A percentile compares a stretch with the other conserved stretches of the same genome.
These are phyloP conservation scores for Xiphophorus hellerii DNA, from an alignment of 2,113 vertebrate genomes.

Conservation along the genomic window DNA sequence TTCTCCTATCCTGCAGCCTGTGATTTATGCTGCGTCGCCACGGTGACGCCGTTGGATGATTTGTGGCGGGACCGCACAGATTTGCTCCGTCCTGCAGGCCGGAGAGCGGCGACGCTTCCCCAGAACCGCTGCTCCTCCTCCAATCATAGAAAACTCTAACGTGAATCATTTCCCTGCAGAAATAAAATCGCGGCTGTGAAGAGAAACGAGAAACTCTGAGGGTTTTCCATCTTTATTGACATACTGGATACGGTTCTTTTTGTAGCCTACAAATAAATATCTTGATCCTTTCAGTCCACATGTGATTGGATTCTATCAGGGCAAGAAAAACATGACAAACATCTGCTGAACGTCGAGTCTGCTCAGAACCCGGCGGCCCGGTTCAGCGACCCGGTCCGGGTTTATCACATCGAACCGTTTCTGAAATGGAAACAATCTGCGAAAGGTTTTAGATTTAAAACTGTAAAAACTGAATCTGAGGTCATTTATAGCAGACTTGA, in stretches of 20 bases:
- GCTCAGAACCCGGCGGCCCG: neutral
- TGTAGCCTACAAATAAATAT: slow-evolving; percentile 78
- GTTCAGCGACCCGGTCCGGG: no score
- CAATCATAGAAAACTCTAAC: neutral
- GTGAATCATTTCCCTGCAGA: neutral
- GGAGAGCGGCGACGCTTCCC: neutral
- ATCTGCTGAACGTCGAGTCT: slow-evolving; percentile 1
- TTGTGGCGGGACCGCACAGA: neutral
- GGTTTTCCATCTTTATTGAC: slow-evolving; percentile 75
- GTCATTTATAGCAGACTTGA: slow-evolving; percentile 5
- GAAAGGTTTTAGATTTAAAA: neutral
- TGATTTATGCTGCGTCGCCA: neutral
- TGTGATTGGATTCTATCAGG: slow-evolving; percentile 23
- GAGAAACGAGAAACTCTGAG: neutral
- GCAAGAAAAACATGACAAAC: neutral
- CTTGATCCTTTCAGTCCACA: slow-evolving; percentile 38
- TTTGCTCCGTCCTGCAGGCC: neutral
- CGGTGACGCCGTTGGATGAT: no score
- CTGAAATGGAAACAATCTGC: neutral
- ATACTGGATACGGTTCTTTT: slow-evolving; percentile 60
- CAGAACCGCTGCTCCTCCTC: neutral
- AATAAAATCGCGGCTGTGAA: neutral
- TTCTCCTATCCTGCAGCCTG: neutral
- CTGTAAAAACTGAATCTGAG: slow-evolving; percentile 13
- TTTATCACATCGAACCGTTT: no score